Conservation (phyloP, 1,140 invertebrate species). For the Drosophila mayri region DNA sequence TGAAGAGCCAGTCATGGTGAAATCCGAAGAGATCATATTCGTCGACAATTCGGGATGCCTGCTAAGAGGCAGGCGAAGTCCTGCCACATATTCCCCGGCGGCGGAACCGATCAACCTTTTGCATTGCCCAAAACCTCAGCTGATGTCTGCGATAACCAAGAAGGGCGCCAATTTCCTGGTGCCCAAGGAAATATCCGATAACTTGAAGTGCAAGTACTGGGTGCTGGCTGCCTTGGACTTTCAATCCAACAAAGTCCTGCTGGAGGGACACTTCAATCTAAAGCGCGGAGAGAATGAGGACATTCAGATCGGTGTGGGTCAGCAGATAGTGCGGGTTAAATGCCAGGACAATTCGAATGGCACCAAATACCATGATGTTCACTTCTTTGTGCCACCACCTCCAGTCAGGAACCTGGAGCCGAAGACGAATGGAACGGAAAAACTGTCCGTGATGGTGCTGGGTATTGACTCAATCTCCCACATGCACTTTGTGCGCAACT, state of each 20-base stretch:
- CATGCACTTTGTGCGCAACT: constrained; percentile 92
- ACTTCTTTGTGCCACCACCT: constrained; percentile 38
- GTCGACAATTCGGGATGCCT: constrained; percentile 48
- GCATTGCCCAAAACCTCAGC: constrained; percentile 5
- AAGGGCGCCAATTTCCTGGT: constrained; percentile 4
- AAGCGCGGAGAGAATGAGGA: not conserved
- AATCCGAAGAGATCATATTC: constrained; percentile 11
- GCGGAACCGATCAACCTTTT: constrained; percentile 1
- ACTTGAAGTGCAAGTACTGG: constrained; percentile 21
- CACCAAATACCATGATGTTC: constrained; percentile 43
- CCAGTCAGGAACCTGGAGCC: not conserved
- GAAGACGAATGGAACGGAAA: constrained; percentile 4
- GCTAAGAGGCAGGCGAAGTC: not conserved
- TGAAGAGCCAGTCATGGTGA: not conserved
- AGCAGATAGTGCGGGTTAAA: constrained; percentile 29
- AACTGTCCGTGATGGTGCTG: constrained; percentile 88
- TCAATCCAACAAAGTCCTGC: not conserved
- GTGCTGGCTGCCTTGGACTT: not conserved
- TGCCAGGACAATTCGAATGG: not conserved
- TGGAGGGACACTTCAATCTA: constrained; percentile 4
- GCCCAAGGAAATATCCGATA: not conserved
- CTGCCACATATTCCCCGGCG: not conserved
- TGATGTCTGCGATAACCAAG: not conserved
- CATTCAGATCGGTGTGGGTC: constrained; percentile 8
- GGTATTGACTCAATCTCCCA: constrained; percentile 94